Evolutionary conservation across 92 coral and sea anemone genomes (phyloP).

Genomic region (Heliopora coerulea): DNA sequence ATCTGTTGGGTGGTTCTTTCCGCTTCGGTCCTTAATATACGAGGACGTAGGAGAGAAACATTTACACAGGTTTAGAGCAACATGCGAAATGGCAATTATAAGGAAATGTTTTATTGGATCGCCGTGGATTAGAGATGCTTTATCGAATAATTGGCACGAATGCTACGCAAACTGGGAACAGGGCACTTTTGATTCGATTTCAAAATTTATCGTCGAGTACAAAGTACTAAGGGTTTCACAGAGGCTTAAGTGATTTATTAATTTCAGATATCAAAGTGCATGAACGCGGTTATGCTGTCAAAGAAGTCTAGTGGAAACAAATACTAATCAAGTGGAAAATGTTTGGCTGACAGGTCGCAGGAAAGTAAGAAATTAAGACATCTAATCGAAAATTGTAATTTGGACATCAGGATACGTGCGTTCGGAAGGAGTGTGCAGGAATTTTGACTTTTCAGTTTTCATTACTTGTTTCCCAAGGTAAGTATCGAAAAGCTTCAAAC

Average conservation of each 20-base stretch:
- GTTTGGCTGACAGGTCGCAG: too few relatives aligned
- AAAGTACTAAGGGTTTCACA: not conserved
- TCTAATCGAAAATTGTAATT: too few relatives aligned
- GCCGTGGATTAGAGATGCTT: not conserved
- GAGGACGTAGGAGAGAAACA: not conserved
- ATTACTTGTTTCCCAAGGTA: too few relatives aligned
- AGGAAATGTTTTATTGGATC: not conserved
- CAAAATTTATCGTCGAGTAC: too few relatives aligned
- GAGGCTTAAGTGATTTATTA: constrained; percentile 19
- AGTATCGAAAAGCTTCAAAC: too few relatives aligned
- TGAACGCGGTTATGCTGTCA: constrained; percentile 19
- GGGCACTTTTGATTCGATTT: too few relatives aligned
- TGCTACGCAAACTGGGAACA: not conserved
- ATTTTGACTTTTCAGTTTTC: too few relatives aligned
- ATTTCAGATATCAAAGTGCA: not conserved
- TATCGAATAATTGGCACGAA: constrained; percentile 1
- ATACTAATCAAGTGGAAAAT: not conserved
- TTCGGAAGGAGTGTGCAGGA: too few relatives aligned
- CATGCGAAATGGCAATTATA: not conserved
- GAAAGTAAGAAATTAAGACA: too few relatives aligned
- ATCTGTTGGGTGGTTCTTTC: too few relatives aligned
- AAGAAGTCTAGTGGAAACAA: not conserved
- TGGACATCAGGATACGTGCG: too few relatives aligned
- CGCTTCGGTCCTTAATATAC: too few relatives aligned
- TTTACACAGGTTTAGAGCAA: not conserved